Base-by-base conservation (phyloP, 53 echinoderm and acorn worm species). In the Zoroaster sp. region DNA sequence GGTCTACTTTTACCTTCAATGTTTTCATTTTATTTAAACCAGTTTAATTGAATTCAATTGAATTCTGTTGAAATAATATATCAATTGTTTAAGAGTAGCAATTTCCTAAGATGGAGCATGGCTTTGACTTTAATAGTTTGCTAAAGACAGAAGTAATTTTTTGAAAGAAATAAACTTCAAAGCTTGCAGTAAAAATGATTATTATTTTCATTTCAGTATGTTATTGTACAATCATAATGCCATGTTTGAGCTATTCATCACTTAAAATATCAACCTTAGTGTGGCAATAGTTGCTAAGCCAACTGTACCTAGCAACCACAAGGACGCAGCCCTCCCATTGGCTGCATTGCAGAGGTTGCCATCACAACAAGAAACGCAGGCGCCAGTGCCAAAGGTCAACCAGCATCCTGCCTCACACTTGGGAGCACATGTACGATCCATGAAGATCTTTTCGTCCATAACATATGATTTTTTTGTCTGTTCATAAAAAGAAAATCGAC, bases 341-440 rank as follows among this genome's bases (percentile, higher is more conserved):
- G 90, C 90, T 66, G 76, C 38, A 46, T 96, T 96, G 68, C 96
- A 96, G 2, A 76, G 73, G 41, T 95, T n/a, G 1, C 73, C 83
- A 11, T 82, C 63, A 78, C 96, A 96, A 74, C 96, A 96, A 87
- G 89, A 88, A 17, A 87, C 88, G 52, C 96, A 96, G 17, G 91
- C 87, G 1, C 94, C 92, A 8, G 93, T 93, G 2, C 96, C 96
- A 44, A 89, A 73, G 10, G 86, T 73, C 78, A 94, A 77, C 43
- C 53, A 74, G 32, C 96, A 96, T 14, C 89, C 93, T 12, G 91
- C 87, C 43, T 87, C 83, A 39, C 96, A 96, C 32, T 83, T 78
- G 10, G 83, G 67, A 8, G 83, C 79, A 74, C 96, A 96, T 75
- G 89, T 78, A 46, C 94, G 70, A 7, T 86, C 91, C 71, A 94